phyloP scores from a whole-genome alignment of 2,888 invertebrate genomes.

The Empis stercorea region DNA sequence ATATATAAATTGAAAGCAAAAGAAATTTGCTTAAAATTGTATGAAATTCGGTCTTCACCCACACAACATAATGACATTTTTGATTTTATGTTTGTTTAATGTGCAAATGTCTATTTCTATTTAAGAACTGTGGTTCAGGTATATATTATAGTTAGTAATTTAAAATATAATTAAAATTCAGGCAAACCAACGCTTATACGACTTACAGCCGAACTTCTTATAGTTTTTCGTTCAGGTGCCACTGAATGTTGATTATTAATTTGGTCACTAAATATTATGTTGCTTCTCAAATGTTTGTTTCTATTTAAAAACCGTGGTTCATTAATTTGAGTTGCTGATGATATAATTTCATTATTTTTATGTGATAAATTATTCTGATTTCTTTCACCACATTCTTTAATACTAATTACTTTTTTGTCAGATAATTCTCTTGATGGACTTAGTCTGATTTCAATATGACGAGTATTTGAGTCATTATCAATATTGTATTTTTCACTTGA shows the following conservation, averaged over 20 bases:
- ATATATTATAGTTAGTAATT: too few relatives aligned
- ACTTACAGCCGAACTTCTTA: constrained; percentile 26
- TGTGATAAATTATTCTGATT: not conserved
- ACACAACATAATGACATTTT: too few relatives aligned
- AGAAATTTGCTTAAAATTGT: too few relatives aligned
- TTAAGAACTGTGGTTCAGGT: too few relatives aligned
- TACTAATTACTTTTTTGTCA: too few relatives aligned
- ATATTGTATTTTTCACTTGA: not conserved
- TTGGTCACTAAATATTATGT: not conserved
- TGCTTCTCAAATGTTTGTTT: not conserved
- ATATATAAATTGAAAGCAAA: too few relatives aligned
- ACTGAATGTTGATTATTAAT: not conserved
- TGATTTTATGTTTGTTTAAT: too few relatives aligned
- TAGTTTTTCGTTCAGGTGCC: constrained; percentile 14
- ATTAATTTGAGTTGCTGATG: not conserved
- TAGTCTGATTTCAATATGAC: not conserved
- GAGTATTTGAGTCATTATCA: not conserved
- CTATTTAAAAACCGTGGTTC: not conserved
- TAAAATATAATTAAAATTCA: too few relatives aligned
- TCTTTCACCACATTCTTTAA: too few relatives aligned
- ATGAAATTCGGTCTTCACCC: too few relatives aligned
- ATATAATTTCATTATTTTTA: not conserved
- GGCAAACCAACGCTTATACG: constrained; percentile 33
- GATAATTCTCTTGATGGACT: too few relatives aligned
- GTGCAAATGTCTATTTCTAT: too few relatives aligned